phyloP scores from a whole-genome alignment of 2,797 vertebrate species.

The Squalus acanthias region DNA sequence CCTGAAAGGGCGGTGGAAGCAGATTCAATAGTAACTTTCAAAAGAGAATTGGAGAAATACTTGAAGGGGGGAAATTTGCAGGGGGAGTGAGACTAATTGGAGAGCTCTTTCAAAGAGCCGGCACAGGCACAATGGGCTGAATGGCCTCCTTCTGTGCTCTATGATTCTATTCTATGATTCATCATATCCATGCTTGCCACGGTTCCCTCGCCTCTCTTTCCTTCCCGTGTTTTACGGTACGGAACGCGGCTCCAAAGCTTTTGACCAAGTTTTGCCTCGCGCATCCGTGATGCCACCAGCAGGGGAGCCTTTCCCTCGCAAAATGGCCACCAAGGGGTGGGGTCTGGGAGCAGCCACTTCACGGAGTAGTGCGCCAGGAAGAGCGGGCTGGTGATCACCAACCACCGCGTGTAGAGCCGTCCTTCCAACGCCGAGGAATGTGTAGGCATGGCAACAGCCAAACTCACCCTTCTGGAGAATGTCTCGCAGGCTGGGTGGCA shows the following conservation, averaged over 20 bases:
- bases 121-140: neutral
- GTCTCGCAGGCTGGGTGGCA: no score
- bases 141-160: neutral
- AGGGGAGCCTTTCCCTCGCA: neutral
- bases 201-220: neutral
- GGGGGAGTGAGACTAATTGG: neutral
- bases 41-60: neutral
- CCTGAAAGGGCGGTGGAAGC: neutral
- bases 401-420: neutral
- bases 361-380: neutral
- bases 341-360: neutral
- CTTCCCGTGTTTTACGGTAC: neutral
- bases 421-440: neutral
- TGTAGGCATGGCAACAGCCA: neutral
- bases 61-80: neutral
- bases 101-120: neutral
- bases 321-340: neutral
- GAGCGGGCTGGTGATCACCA: neutral
- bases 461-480: no score
- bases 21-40: neutral
- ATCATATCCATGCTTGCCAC: neutral
- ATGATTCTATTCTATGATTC: no score
- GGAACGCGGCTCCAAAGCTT: neutral
- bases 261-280: neutral
- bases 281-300: no score